Evolutionary conservation across 1,140 invertebrate species (phyloP).

Genomic region (Magallana angulata): DNA sequence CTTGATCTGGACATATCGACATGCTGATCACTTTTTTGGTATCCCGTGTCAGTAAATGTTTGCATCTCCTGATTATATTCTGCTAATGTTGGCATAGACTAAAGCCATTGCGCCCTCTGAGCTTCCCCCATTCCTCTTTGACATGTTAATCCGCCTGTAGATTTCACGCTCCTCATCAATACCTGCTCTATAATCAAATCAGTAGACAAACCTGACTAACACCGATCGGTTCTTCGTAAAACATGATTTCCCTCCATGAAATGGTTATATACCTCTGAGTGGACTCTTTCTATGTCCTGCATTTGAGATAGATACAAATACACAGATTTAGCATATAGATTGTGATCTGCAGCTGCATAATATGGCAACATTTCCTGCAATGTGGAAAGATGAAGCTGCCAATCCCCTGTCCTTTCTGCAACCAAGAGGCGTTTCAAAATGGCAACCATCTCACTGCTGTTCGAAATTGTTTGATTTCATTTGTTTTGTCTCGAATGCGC

Average conservation of each 20-base stretch:
- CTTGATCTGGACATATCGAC: too few relatives aligned
- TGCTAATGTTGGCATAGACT: conserved; percentile 61
- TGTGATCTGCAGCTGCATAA: conserved; percentile 79
- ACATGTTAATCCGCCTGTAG: too few relatives aligned
- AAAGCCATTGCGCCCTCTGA: conserved; percentile 52
- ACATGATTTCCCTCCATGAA: conserved; percentile 59
- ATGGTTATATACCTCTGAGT: conserved; percentile 58
- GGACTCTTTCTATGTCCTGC: not conserved
- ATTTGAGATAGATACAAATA: conserved; percentile 46
- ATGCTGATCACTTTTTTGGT: conserved; percentile 56
- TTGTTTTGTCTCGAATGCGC: conserved; percentile 34
- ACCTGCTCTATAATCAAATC: conserved; percentile 70
- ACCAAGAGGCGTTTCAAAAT: too few relatives aligned
- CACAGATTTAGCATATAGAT: conserved; percentile 79
- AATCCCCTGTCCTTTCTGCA: too few relatives aligned
- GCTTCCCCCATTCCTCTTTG: too few relatives aligned
- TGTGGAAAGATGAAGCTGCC: too few relatives aligned
- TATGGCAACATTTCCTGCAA: conserved; percentile 75
- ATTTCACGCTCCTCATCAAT: conserved; percentile 30
- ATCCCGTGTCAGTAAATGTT: conserved; percentile 43
- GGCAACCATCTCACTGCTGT: too few relatives aligned
- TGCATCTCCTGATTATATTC: conserved; percentile 60
- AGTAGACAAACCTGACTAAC: conserved; percentile 68
- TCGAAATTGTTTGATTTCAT: too few relatives aligned
- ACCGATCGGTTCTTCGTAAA: conserved; percentile 66